phyloP scores from a whole-genome alignment of 1,140 invertebrate genomes.

The Zaprionus ghesquierei region DNA sequence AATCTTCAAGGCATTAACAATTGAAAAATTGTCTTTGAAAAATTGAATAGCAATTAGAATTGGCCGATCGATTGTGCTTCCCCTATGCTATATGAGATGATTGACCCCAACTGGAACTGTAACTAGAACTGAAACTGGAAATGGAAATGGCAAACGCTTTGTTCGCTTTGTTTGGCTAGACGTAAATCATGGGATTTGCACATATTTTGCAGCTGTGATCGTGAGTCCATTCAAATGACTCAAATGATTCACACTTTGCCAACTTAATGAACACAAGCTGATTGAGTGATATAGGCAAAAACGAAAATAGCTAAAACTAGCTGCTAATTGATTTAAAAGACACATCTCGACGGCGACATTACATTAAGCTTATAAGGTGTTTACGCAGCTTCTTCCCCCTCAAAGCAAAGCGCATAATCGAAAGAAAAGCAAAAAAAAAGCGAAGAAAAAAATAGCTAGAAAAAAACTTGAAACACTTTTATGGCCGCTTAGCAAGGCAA shows the following conservation, averaged over 20 bases:
- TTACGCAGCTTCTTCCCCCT: constrained; percentile 39
- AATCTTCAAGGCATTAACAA: constrained; percentile 77
- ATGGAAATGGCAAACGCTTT: not conserved
- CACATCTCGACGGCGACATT: constrained; percentile 58
- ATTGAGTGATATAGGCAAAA: constrained; percentile 19
- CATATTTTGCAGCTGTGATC: not conserved
- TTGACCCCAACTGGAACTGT: not conserved
- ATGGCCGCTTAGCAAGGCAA: constrained; percentile 48
- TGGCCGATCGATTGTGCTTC: constrained; percentile 37
- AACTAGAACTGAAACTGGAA: not conserved
- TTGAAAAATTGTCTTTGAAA: constrained; percentile 76
- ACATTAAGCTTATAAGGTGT: constrained; percentile 80
- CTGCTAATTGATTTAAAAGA: constrained; percentile 57
- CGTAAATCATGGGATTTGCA: not conserved
- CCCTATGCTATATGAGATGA: not conserved
- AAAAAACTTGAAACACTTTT: constrained; percentile 34
- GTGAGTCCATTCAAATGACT: not conserved
- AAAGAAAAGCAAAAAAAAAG: not conserved
- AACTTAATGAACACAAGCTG: constrained; percentile 33
- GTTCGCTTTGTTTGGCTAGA: not conserved
- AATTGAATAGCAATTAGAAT: constrained; percentile 75
- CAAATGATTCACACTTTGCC: constrained; percentile 11
- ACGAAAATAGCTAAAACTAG: constrained; percentile 6
- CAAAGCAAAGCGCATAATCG: not conserved
- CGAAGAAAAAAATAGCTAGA: not conserved